These are phyloP conservation scores for Ligdia adustata DNA, from an alignment of 2,888 invertebrate genomes.

Conservation along the genomic window DNA sequence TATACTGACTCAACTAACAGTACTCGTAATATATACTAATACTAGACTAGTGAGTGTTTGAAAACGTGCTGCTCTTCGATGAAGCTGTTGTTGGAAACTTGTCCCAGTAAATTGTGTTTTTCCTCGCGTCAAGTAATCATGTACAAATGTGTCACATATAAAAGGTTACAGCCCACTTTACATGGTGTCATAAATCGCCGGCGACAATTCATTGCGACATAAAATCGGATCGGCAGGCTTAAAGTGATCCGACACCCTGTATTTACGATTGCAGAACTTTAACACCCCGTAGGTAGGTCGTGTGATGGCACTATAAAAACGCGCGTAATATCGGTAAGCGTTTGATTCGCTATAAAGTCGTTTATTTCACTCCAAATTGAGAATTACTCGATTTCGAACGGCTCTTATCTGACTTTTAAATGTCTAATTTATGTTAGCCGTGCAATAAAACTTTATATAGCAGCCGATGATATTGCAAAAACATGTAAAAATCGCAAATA, in stretches of 20 bases:
- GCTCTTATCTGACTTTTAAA: slow-evolving; percentile 26
- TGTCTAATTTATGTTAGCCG: slow-evolving; percentile 19
- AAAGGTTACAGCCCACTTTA: slow-evolving; percentile 57
- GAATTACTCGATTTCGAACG: slow-evolving; percentile 36
- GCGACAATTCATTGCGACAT: slow-evolving; percentile 68
- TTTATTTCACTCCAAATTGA: slow-evolving; percentile 46
- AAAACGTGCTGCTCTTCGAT: too few relatives aligned
- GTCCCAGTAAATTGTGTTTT: slow-evolving; percentile 3
- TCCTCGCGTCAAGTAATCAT: slow-evolving; percentile 34
- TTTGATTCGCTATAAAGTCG: slow-evolving; percentile 61
- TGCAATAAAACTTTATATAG: slow-evolving; percentile 12
- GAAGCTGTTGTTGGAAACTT: too few relatives aligned
- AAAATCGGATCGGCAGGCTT: slow-evolving; percentile 73
- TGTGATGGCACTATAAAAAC: slow-evolving; percentile 70
- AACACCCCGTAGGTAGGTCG: slow-evolving; percentile 65
- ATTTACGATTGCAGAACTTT: slow-evolving; percentile 72
- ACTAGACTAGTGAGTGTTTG: too few relatives aligned
- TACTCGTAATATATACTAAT: too few relatives aligned
- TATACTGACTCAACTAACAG: slow-evolving; percentile 6
- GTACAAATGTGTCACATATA: slow-evolving; percentile 44
- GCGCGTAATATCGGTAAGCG: slow-evolving; percentile 72
- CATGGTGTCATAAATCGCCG: slow-evolving; percentile 61
- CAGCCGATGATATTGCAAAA: slow-evolving; percentile 7
- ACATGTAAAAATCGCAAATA: slow-evolving; percentile 2
- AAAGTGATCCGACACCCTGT: slow-evolving; percentile 59